Base-by-base conservation (phyloP, 1,140 invertebrate species). In the Megathymus violae region DNA sequence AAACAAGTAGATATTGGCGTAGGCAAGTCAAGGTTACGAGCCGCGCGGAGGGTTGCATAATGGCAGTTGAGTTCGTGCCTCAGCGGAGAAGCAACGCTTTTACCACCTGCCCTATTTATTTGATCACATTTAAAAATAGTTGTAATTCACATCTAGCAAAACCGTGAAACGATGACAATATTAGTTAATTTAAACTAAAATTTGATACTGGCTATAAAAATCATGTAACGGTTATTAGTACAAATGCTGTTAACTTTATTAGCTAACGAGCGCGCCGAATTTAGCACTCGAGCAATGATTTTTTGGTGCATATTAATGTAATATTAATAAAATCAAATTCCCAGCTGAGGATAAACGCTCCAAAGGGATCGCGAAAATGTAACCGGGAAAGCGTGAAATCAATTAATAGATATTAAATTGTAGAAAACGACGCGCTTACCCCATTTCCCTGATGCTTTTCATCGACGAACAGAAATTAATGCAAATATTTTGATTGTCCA, bases 401-500 rank as follows among this genome's bases (percentile, higher is more conserved):
- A 68, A 75, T 71, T 69, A 68, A n/a, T n/a, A n/a, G n/a, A 71
- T 69, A 63, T 47, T 44, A 36, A 67, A 65, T 34, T 41, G 36
- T 58, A 47, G 48, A 38, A 63, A 74, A 67, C 54, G 67, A 61
- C 46, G 43, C 63, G 38, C 47, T 48, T 50, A 9, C 50, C 38
- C 54, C 31, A 58, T 69, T 62, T 62, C 22, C 17, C 38, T n/a
- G 13, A 48, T 46, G 56, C 44, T 14, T 25, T 54, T 34, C 40
- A 59, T n/a, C 16, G 52, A 62, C 62, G 54, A 41, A 50, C 38
- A 15, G 27, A 31, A 66, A 56, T 40, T 13, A 72, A 72, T 67
- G 69, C 69, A 72, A 76, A 72, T 73, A 43, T 74, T 74, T 71
- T 68, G 69, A 64, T 67, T 67, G 62, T 63, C 34, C 51, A 58